Evolutionary conservation across 2,888 invertebrate species (phyloP), one percentile per base, ranked within the genome.

Genomic region (Aspidiotus rigidus): DNA sequence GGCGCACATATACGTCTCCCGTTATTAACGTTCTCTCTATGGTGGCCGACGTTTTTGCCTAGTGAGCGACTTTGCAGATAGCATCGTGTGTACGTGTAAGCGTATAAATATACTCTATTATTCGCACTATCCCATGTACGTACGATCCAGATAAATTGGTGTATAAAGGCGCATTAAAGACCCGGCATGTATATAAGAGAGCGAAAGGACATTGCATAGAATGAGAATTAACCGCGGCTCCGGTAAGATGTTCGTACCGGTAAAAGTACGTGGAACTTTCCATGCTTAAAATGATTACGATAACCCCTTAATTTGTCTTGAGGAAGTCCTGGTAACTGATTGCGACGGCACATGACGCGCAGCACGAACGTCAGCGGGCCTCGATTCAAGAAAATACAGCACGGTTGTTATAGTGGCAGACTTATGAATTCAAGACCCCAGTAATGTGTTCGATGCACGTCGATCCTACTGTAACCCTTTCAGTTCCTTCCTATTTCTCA

Each of bases 251-350:
- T 2, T 49, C n/a, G 49, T n/a, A 11, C n/a, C n/a, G n/a, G 49
- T n/a, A n/a, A 49, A 49, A 49, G 49, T 28, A 28, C 28, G 28
- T 28, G 28, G 49, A 49, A 49, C 11, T n/a, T 13, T 49, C 49
- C 49, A 49, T 49, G 49, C n/a, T 49, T 28, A 28, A 49, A 49
- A 49, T 49, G 49, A 49, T 49, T 49, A 49, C n/a, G 10, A 49
- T n/a, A 49, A 49, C 49, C 49, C 49, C 49, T 49, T 49, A 49
- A 49, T 49, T 49, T 49, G 49, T 49, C 49, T 49, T 49, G n/a
- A 49, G 49, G 49, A 49, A 49, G 28, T 28, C 49, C 10, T 49
- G n/a, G 49, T 49, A 49, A 49, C 49, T 49, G 11, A 49, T n/a
- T 11, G 11, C 11, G 49, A n/a, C 49, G 49, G n/a, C 49, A n/a